Evolutionary conservation across 2,113 vertebrate species (phyloP), one percentile per base, ranked within the genome.

Genomic region (Paraplagusia blochii): DNA sequence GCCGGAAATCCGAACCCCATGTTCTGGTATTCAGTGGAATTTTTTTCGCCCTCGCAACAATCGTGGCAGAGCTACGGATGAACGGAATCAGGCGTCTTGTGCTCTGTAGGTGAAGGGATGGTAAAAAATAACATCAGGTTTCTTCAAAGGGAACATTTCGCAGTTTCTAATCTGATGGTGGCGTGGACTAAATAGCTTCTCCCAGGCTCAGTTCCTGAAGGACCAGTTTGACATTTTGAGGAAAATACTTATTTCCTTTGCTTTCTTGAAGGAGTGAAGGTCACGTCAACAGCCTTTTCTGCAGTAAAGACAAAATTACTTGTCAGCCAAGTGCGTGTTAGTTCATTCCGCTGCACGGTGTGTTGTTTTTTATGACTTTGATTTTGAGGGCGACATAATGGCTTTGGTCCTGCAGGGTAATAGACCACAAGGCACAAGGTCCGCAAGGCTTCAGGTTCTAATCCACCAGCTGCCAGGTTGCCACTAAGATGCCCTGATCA

Each of bases 21-120:
- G 69, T 53, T 57, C 62, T 62, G 71, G 68, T 44, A 76, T 72
- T 72, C 65, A 58, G 55, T 52, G 59, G 71, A 64, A 33, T 46
- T 6, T 44, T 45, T 55, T n/a, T n/a, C n/a, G 56, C 64, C 44
- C 57, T 57, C 59, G 58, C 50, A 54, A 52, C 35, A 33, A 67
- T 54, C 40, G 53, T 55, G 69, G 44, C 57, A 16, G 61, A 47
- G 51, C 54, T 46, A 29, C 22, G 22, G 22, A 29, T 29, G 22
- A 4, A 29, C 3, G 22, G 22, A 29, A 29, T 6, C 22, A 29
- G 22, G 22, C 22, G 22, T 29, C 22, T 29, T 4, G 3, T 29
- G 22, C 6, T 29, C 22, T 29, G 22, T 29, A 29, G 22, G 22
- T 29, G 22, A 29, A n/a, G n/a, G n/a, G n/a, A n/a, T n/a, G n/a